Evolutionary conservation across 1,140 invertebrate genomes (phyloP).

Genomic region (Whitmania pigra): DNA sequence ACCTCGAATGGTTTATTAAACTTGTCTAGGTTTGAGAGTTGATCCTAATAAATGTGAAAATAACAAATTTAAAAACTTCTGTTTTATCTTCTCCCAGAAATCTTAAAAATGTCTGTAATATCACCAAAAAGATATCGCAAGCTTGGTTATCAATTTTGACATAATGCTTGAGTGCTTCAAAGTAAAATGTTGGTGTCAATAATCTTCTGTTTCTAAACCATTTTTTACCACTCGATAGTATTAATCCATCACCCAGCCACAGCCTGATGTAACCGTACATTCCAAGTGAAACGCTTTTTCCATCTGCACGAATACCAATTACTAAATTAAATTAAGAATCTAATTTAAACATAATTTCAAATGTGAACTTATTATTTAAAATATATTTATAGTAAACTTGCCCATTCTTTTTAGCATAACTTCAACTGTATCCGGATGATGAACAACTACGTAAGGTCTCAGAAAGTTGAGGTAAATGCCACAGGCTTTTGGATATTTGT

Average conservation of each 20-base stretch:
- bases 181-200: slow-evolving; percentile 78
- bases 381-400: too few relatives aligned
- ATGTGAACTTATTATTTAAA: too few relatives aligned
- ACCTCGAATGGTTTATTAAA: slow-evolving; percentile 20
- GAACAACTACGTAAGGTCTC: background rate
- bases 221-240: slow-evolving; percentile 48
- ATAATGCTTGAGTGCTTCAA: slow-evolving; percentile 70
- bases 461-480: background rate
- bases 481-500: slow-evolving; percentile 4
- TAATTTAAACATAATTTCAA: too few relatives aligned
- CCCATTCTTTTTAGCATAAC: background rate
- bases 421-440: background rate
- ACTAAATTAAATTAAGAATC: too few relatives aligned
- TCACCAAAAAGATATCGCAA: slow-evolving; percentile 25
- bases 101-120: background rate
- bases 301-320: background rate
- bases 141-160: slow-evolving; percentile 56
- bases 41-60: background rate
- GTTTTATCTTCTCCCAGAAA: background rate
- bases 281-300: slow-evolving; percentile 28
- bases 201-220: slow-evolving; percentile 68
- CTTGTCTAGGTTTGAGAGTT: background rate
- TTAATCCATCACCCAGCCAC: slow-evolving; percentile 35
- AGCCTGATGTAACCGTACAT: slow-evolving; percentile 28
- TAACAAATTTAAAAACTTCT: background rate